phyloP scores from a whole-genome alignment of 1,140 invertebrate genomes.

The Caenorhabditis inopinata region DNA sequence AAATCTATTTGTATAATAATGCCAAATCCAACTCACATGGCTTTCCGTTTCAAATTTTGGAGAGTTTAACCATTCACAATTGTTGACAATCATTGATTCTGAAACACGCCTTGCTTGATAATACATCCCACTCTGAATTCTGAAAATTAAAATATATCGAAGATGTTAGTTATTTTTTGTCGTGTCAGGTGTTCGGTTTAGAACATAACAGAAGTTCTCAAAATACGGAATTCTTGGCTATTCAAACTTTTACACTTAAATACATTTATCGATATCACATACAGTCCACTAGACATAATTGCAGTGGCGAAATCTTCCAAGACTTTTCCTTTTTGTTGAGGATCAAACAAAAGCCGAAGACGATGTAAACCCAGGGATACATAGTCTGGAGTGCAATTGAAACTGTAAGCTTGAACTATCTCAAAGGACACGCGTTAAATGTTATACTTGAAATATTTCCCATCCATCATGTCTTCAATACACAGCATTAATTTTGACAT shows the following conservation, averaged over 20 bases:
- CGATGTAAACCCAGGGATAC: background rate
- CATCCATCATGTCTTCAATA: constrained; percentile 4
- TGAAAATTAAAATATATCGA: background rate
- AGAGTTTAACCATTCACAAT: background rate
- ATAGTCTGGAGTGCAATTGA: background rate
- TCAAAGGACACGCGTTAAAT: no score
- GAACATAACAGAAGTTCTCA: no score
- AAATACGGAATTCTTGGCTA: no score
- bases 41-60: background rate
- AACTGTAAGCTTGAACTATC: background rate
- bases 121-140: background rate
- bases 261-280: no score
- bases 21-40: no score
- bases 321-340: background rate
- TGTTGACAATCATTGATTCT: background rate
- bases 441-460: background rate
- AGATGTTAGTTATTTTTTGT: no score
- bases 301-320: background rate
- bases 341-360: background rate
- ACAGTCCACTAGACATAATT: background rate
- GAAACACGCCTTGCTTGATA: background rate
- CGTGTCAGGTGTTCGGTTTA: no score
- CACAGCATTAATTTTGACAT: background rate
- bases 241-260: no score
- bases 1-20: no score